Base-by-base conservation (phyloP, 2,888 invertebrate genomes). In the Drosophila emarginata region DNA sequence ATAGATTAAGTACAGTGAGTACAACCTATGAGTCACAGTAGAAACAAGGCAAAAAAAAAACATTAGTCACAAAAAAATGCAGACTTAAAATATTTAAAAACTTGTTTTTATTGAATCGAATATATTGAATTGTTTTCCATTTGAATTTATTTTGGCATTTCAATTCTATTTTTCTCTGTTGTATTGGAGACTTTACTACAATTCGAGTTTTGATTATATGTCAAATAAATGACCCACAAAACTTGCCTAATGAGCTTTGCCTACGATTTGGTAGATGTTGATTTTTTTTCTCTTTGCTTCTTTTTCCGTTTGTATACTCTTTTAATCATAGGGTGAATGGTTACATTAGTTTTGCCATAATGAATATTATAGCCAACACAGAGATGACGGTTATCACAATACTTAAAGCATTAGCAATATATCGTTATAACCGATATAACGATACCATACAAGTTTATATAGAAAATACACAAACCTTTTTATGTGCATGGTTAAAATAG, bases 211-310 rank as follows among this genome's bases (percentile, higher is more conserved):
- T 45, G 45, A 45, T 45, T 45, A 21, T 14, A 45, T 21, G 36
- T 36, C 56, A 56, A 39, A 57, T 39, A 32, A 37, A 57, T 39
- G 18, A 39, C 37, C 21, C 37, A 57, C 39, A 14, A 39, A 39
- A 14, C 51, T 36, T 15, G 36, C 54, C 36, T 54, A 54, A 54
- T 54, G 32, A 54, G 54, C 32, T 28, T 45, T 12, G 45, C 45
- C 21, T 45, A 21, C 21, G 21, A 45, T 18, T 45, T 45, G 4
- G 40, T 39, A 6, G 39, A 9, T 45, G 18, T 45, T 18, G 40
- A 15, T 18, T 15, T 45, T 45, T 9, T 45, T 9, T 18, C 40
- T 18, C 14, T 52, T 2, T 52, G n/a, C 9, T 52, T 28, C 28
- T 3, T 26, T 53, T 32, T 36, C 45, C 45, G 45, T 45, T 45